Percentiles rank a stretch among this genome's conserved stretches.
These are phyloP conservation scores for Denticeps clupeoides DNA, from an alignment of 2,797 vertebrate species.

Conservation along the genomic window DNA sequence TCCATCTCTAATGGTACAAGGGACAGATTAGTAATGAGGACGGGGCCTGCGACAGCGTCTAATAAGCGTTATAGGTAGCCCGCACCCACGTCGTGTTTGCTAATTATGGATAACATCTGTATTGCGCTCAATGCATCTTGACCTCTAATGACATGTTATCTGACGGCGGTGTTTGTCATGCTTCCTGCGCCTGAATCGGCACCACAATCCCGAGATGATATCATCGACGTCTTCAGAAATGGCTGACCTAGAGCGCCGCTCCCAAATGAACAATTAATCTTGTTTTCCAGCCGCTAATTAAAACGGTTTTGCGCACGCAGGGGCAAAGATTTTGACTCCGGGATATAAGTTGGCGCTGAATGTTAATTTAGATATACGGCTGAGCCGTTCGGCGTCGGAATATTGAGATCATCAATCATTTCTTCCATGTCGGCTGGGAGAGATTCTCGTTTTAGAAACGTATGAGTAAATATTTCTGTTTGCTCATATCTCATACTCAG, in stretches of 20 bases:
- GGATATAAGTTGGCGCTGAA: slow-evolving; percentile 48
- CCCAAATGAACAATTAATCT: slow-evolving; percentile 56
- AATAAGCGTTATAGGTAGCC: slow-evolving; percentile 51
- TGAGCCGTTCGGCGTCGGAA: slow-evolving; percentile 37
- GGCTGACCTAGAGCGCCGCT: slow-evolving; percentile 51
- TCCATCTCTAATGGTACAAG: slow-evolving; percentile 65
- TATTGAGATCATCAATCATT: background rate
- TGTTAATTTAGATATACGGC: slow-evolving; percentile 59
- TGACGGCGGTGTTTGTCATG: slow-evolving; percentile 36
- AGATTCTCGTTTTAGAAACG: no score
- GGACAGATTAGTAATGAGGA: slow-evolving; percentile 60
- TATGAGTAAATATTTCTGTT: no score
- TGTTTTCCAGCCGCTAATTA: slow-evolving; percentile 61
- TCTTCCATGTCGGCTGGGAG: no score
- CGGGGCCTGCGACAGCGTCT: slow-evolving; percentile 50
- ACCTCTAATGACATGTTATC: slow-evolving; percentile 55
- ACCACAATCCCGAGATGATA: slow-evolving; percentile 49
- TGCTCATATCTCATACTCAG: no score
- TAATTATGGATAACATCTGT: slow-evolving; percentile 46
- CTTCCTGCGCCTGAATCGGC: slow-evolving; percentile 47
- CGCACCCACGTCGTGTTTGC: slow-evolving; percentile 34
- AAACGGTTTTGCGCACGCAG: slow-evolving; percentile 43
- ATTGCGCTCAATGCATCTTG: slow-evolving; percentile 51
- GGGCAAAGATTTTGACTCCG: background rate
- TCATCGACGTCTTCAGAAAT: slow-evolving; percentile 49